A percentile compares a stretch with the other conserved stretches of the same genome.
Conservation (phyloP, 2,797 vertebrate genomes). For the Eurystomus glaucurus region DNA sequence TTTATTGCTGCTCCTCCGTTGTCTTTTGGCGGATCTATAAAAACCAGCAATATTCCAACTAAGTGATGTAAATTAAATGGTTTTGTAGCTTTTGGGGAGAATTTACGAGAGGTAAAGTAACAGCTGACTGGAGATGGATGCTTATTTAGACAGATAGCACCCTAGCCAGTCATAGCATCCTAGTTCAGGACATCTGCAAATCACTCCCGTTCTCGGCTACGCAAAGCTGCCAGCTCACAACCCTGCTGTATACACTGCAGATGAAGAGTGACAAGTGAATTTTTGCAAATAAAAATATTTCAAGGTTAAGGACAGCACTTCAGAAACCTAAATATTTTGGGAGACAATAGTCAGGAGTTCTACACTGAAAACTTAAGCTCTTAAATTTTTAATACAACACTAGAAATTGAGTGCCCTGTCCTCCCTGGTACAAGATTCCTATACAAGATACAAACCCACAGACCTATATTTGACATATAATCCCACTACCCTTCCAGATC, state of each 20-base stretch:
- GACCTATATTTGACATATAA: not conserved
- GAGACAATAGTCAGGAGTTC: not conserved
- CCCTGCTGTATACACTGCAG: not conserved
- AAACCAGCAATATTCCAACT: not conserved
- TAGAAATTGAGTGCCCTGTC: not conserved
- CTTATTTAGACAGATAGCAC: not conserved
- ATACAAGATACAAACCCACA: not conserved
- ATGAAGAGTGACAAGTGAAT: not conserved
- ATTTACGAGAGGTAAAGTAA: not conserved
- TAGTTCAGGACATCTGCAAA: not conserved
- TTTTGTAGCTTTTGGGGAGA: not conserved
- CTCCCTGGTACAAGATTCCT: not conserved
- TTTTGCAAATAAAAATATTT: not conserved
- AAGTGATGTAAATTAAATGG: not conserved
- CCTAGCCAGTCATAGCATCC: not conserved
- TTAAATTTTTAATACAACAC: not conserved
- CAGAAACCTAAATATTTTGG: not conserved
- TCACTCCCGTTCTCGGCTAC: not conserved
- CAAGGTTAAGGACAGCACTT: not conserved
- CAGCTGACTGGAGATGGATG: not conserved
- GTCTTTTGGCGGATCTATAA: constrained; percentile 93
- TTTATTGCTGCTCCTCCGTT: constrained; percentile 91
- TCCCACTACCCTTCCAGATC: not conserved
- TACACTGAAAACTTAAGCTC: not conserved
- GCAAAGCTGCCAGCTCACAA: not conserved